Evolutionary conservation across 2,888 invertebrate genomes (phyloP).

Genomic region (Agrilus cyanescens): DNA sequence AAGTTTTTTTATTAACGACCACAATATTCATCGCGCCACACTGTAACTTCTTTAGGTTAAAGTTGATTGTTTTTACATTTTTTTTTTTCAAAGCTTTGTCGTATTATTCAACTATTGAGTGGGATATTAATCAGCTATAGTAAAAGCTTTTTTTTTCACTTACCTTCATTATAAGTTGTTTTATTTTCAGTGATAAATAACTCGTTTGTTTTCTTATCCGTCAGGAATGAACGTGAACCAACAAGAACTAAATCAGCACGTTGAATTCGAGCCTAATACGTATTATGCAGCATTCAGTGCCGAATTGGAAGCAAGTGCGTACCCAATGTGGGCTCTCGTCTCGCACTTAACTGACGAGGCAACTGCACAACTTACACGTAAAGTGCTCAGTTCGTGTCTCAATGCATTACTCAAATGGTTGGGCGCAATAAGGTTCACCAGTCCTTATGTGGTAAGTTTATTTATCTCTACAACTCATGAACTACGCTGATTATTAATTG

Average conservation of each 20-base stretch:
- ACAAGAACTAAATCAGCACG: slow-evolving; percentile 79
- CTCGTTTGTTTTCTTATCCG: not conserved
- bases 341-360: slow-evolving; percentile 68
- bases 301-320: slow-evolving; percentile 91
- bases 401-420: slow-evolving; percentile 79
- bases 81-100: too few species aligned
- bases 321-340: slow-evolving; percentile 96
- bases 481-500: too few species aligned
- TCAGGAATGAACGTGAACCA: slow-evolving; percentile 94
- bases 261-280: slow-evolving; percentile 93
- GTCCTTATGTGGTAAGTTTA: slow-evolving; percentile 50
- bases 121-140: too few species aligned
- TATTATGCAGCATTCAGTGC: slow-evolving; percentile 98
- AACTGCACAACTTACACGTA: slow-evolving; percentile 62
- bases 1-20: too few species aligned
- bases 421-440: slow-evolving; percentile 64
- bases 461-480: too few species aligned
- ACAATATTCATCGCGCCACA: too few species aligned
- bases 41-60: too few species aligned
- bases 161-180: not conserved
- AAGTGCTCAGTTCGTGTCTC: slow-evolving; percentile 66
- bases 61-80: too few species aligned
- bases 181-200: not conserved
- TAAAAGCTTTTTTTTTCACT: too few species aligned
- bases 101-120: too few species aligned